These are phyloP conservation scores for Carlito syrichta DNA, from an alignment of 2,113 vertebrate genomes.

Conservation along the genomic window DNA sequence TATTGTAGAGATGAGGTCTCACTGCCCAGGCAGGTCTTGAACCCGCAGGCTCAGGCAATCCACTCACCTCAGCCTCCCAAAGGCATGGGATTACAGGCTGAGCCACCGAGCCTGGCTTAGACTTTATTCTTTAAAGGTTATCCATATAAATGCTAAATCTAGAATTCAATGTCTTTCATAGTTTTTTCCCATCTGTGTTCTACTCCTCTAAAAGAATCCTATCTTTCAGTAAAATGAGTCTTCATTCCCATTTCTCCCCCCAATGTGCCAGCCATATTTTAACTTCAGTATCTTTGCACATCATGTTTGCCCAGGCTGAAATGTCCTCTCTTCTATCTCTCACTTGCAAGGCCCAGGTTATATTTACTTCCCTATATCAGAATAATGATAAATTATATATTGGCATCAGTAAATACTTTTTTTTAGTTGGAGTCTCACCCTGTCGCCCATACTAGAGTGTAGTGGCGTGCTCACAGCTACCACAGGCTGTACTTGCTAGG, in stretches of 20 bases:
- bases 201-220: neutral
- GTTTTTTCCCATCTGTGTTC: neutral
- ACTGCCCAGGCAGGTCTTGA: no score
- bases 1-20: no score
- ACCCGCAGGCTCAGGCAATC: no score
- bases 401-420: slow-evolving; percentile 15
- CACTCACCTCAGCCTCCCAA: no score
- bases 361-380: slow-evolving; percentile 26
- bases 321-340: neutral
- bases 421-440: no score
- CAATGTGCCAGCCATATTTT: neutral
- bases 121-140: slow-evolving; percentile 34
- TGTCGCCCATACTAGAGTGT: no score
- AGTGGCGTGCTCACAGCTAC: no score
- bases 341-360: neutral
- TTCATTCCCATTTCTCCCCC: neutral
- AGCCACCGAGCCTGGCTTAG: no score
- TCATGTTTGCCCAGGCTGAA: neutral
- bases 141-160: neutral
- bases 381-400: slow-evolving; percentile 19
- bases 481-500: no score
- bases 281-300: neutral
- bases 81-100: no score
- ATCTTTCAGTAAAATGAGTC: neutral
- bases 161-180: neutral